These are phyloP conservation scores for Cephalotes varians DNA, from an alignment of 2,888 invertebrate species.

Conservation along the genomic window DNA sequence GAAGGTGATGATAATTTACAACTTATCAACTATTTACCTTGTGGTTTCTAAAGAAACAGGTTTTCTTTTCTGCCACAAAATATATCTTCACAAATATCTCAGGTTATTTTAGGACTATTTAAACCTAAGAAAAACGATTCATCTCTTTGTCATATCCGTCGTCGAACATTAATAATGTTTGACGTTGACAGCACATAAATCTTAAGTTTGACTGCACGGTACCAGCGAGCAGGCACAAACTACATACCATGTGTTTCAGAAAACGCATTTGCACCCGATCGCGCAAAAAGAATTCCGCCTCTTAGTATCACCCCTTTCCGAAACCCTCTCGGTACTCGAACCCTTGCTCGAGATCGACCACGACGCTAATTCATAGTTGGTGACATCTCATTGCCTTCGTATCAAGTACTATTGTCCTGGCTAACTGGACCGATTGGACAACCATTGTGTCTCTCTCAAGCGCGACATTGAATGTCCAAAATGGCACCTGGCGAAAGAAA, in stretches of 20 bases:
- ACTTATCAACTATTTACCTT: neutral
- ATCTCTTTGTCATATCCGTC: constrained; percentile 57
- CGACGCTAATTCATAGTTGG: constrained; percentile 83
- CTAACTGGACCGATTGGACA: constrained; percentile 74
- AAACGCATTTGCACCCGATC: constrained; percentile 77
- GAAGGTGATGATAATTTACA: neutral
- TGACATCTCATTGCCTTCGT: constrained; percentile 84
- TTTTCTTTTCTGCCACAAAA: constrained; percentile 69
- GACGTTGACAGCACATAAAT: constrained; percentile 75
- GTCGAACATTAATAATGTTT: constrained; percentile 67
- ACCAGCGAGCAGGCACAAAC: constrained; percentile 45
- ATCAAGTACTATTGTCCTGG: constrained; percentile 84
- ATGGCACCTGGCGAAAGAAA: constrained; percentile 79
- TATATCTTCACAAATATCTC: constrained; percentile 76
- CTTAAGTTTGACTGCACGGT: constrained; percentile 27
- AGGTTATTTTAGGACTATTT: constrained; percentile 72
- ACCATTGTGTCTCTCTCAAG: constrained; percentile 71
- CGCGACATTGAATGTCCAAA: constrained; percentile 63
- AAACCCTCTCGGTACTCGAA: constrained; percentile 45
- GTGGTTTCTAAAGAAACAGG: neutral
- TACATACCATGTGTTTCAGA: constrained; percentile 68
- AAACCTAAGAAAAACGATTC: constrained; percentile 70
- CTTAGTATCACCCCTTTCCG: constrained; percentile 65
- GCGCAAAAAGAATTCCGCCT: constrained; percentile 68
- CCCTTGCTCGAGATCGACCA: constrained; percentile 69